Base-by-base conservation (phyloP, 2,797 vertebrate genomes). In the Sebastes ruberrimus region DNA sequence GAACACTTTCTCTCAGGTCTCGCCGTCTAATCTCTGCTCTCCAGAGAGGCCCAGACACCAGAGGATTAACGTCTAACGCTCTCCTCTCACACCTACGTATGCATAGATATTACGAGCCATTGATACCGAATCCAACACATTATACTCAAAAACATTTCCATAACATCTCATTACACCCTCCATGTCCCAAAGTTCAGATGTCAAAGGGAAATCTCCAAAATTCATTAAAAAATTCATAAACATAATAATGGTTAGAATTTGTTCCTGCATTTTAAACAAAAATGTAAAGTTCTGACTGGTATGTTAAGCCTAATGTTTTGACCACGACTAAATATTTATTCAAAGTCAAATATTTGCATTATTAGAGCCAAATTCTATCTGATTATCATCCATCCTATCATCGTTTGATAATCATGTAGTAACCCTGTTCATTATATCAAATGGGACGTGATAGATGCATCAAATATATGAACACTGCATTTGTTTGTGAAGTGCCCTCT, bases 1-100 rank as follows among this genome's bases (percentile, higher is more conserved):
- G 27, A 56, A 67, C 42, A 55, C 56, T 71, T 89, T 72, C 60
- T 62, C 66, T 38, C 32, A 28, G 22, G 49, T 18, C 16, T 35
- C 60, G 27, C 63, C 59, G 10, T 46, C 56, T 86, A 71, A 81
- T 84, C 80, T 81, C 18, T 59, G 27, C 70, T 57, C 27, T 18
- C 30, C 28, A 71, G 57, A 61, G 72, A 23, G 14, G 69, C 78
- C 28, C 33, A 79, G 71, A 18, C 52, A 65, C n/a, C 28, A 10
- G 13, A 22, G 55, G 76, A 88, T 84, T 76, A 87, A 20, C 1
- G 13, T 27, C 16, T 63, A 32, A 70, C 38, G 27, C 25, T 33
- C 20, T 74, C 10, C 7, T 60, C 49, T 68, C 55, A 35, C 10
- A 49, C 23, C 1, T 8, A 23, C 14, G 2, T 27, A 20, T 28